Conservation (phyloP, 2,113 vertebrate species). For the Gobio gobio region DNA sequence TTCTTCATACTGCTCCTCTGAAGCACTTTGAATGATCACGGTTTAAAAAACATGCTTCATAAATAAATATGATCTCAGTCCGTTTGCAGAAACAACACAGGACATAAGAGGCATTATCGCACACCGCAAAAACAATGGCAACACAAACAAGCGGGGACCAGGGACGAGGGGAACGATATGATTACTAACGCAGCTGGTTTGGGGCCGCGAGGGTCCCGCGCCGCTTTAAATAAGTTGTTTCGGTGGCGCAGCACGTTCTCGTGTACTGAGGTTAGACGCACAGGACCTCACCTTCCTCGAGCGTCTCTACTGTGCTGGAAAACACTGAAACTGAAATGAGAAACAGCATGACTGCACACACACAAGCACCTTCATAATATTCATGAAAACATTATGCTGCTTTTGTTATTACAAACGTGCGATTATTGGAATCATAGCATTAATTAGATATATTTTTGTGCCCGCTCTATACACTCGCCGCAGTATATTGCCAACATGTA, state of each 20-base stretch:
- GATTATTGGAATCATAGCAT: neutral
- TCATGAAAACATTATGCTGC: neutral
- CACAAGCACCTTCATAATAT: neutral
- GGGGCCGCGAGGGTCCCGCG: neutral
- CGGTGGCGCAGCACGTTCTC: constrained; percentile 54
- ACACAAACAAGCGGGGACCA: constrained; percentile 41
- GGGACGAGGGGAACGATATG: constrained; percentile 50
- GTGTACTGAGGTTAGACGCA: constrained; percentile 31
- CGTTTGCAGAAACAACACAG: neutral
- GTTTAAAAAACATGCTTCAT: neutral
- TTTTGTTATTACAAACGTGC: neutral
- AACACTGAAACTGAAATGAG: neutral
- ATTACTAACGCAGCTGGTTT: constrained; percentile 6
- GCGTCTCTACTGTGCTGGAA: neutral
- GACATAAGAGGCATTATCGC: neutral
- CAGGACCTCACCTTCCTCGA: constrained; percentile 4
- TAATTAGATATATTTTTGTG: neutral
- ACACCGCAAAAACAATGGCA: neutral
- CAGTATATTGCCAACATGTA: constrained; percentile 14
- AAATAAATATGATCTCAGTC: neutral
- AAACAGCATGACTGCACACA: neutral
- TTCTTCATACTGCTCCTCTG: neutral
- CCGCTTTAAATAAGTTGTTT: constrained; percentile 59
- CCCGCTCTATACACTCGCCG: neutral
- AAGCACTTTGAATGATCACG: constrained; percentile 18